Evolutionary conservation across 2,797 vertebrate genomes (phyloP).

Genomic region (Anisognathus igniventris): DNA sequence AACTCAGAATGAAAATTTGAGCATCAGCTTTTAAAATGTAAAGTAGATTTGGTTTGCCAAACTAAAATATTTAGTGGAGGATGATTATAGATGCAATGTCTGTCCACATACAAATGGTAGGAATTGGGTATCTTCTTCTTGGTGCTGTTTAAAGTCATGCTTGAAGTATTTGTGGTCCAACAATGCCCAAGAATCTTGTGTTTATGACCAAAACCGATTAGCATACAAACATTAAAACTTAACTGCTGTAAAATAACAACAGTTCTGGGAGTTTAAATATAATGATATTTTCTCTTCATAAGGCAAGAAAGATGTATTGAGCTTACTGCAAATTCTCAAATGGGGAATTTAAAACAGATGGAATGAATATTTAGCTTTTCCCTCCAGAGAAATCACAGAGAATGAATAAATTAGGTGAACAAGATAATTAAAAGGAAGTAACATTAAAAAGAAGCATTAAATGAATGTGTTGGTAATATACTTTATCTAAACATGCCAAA

Average conservation of each 20-base stretch:
- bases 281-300: conserved; percentile 55
- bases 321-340: conserved; percentile 40
- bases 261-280: conserved; percentile 38
- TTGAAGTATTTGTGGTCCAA: neutral
- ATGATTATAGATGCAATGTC: neutral
- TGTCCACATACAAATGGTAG: neutral
- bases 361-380: conserved; percentile 51
- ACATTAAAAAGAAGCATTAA: neutral
- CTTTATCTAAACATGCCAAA: neutral
- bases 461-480: neutral
- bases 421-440: conserved; percentile 10
- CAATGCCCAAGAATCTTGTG: neutral
- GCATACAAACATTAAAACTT: conserved; percentile 31
- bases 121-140: neutral
- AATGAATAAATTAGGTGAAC: neutral
- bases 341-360: conserved; percentile 53
- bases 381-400: conserved; percentile 11
- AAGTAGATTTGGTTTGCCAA: neutral
- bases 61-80: neutral
- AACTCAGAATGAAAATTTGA: neutral
- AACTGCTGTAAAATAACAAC: conserved; percentile 55
- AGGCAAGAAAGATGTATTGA: conserved; percentile 14
- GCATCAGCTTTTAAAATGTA: neutral
- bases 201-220: conserved; percentile 37
- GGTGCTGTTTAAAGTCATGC: neutral